phyloP scores from a whole-genome alignment of 1,140 invertebrate species.

The Neocloeon triangulifer region DNA sequence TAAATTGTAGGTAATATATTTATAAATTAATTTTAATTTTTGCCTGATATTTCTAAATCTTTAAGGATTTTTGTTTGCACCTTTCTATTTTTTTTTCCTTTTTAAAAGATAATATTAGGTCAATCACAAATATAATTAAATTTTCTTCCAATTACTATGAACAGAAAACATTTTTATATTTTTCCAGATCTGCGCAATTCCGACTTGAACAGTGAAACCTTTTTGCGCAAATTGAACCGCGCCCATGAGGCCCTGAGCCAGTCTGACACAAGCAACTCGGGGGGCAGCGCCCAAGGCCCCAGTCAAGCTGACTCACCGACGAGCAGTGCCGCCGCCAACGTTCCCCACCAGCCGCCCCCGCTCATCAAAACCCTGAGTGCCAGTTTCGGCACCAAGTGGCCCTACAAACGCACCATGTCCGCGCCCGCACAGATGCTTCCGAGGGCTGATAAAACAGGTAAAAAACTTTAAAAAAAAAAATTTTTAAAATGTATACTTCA shows the following conservation, averaged over 20 bases:
- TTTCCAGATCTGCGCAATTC: constrained; percentile 64
- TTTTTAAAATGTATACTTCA: constrained; percentile 2
- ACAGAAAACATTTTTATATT: constrained; percentile 6
- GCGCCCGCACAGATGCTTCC: constrained; percentile 63
- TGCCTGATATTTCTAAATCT: too few relatives aligned
- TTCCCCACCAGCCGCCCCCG: too few relatives aligned
- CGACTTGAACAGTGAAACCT: constrained; percentile 69
- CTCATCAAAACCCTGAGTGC: constrained; percentile 63
- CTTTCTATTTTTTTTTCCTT: too few relatives aligned
- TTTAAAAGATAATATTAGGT: too few relatives aligned
- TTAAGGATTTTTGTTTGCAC: constrained; percentile 2
- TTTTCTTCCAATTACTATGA: too few relatives aligned
- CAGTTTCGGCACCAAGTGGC: constrained; percentile 81
- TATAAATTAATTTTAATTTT: too few relatives aligned
- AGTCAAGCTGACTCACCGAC: too few relatives aligned
- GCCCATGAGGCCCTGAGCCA: constrained; percentile 70
- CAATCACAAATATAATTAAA: too few relatives aligned
- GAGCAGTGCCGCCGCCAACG: too few relatives aligned
- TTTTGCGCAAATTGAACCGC: constrained; percentile 67
- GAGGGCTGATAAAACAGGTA: constrained; percentile 55
- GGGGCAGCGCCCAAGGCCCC: constrained; percentile 18
- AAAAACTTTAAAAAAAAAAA: too few relatives aligned
- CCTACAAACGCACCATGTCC: constrained; percentile 84
- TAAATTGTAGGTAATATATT: too few relatives aligned
- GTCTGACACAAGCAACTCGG: too few relatives aligned